These are phyloP conservation scores for Ancistrus triradiatus DNA, from an alignment of 2,113 vertebrate species.

Conservation along the genomic window DNA sequence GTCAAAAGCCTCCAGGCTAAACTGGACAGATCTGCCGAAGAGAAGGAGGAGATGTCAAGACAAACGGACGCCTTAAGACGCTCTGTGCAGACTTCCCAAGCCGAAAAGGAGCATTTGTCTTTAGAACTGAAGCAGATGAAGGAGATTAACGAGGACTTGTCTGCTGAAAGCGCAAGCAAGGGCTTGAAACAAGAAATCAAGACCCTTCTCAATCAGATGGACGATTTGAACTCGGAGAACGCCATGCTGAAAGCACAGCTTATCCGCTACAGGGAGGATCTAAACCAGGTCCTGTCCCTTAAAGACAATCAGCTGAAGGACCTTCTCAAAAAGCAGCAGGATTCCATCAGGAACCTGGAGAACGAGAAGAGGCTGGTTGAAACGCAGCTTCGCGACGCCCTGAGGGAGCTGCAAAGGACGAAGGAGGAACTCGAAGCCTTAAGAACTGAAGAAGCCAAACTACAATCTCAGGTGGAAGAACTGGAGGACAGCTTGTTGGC, in stretches of 20 bases:
- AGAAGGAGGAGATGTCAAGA: constrained; percentile 64
- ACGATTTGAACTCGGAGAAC: constrained; percentile 87
- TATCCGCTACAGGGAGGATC: constrained; percentile 79
- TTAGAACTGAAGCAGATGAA: constrained; percentile 62
- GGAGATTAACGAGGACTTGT: constrained; percentile 57
- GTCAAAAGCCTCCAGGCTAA: constrained; percentile 64
- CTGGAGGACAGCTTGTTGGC: constrained; percentile 62
- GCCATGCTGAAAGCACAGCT: constrained; percentile 84
- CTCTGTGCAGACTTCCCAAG: constrained; percentile 76
- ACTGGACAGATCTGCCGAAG: constrained; percentile 57
- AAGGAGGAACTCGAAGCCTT: constrained; percentile 53
- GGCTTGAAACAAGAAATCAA: constrained; percentile 74
- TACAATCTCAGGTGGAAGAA: constrained; percentile 59
- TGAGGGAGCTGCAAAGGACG: constrained; percentile 53
- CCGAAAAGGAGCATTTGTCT: constrained; percentile 72
- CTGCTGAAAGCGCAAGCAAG: constrained; percentile 59
- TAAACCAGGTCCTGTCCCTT: constrained; percentile 82
- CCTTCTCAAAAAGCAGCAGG: constrained; percentile 79
- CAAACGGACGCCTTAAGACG: constrained; percentile 75
- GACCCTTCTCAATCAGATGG: constrained; percentile 71
- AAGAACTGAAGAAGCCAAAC: constrained; percentile 60
- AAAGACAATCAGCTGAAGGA: constrained; percentile 84
- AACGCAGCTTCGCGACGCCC: constrained; percentile 62
- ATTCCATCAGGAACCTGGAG: constrained; percentile 76
- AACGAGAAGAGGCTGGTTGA: constrained; percentile 65